Base-by-base conservation (phyloP, 2,888 invertebrate genomes). In the Agriopis marginaria region DNA sequence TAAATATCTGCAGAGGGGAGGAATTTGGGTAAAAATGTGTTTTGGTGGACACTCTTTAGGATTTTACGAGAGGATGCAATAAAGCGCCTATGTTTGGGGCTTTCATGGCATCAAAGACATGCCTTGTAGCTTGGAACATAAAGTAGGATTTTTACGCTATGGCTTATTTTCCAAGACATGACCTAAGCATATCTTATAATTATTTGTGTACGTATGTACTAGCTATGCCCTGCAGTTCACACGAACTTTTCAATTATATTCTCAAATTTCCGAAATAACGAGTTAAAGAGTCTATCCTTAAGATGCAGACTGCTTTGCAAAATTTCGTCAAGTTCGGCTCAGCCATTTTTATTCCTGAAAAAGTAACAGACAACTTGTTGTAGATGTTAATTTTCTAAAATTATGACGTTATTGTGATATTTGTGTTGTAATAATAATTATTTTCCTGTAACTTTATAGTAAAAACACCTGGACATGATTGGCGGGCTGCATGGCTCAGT, bases 1-100 rank as follows among this genome's bases (percentile, higher is more conserved):
- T 93, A 93, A 92, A 93, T 92, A 92, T 93, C 92, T 89, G 74
- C 71, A 75, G 79, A 77, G 80, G 85, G 80, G 80, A 83, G 69
- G 80, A 81, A 82, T 82, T 79, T 80, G 78, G 75, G 77, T 77
- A 79, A 78, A 77, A 80, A 84, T 85, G 77, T 79, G 68, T 80
- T 80, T 68, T 73, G 72, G 73, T 78, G 76, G 69, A 73, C 76
- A 75, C 75, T 73, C 66, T 72, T 66, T 74, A 55, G 63, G 68
- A n/a, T 62, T 69, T 70, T 70, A 69, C 44, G 64, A 69, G 60
- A 54, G 56, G 56, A 58, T 63, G 51, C 51, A 53, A 53, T n/a
- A 63, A 56, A 68, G 58, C 50, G 63, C 58, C 59, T 53, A 59
- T 61, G 62, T 68, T 62, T 58, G 51, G 17, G 68, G n/a, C 51